A percentile compares a stretch with the other conserved stretches of the same genome.
Conservation (phyloP, 2,797 vertebrate genomes). For the Mallotus villosus region DNA sequence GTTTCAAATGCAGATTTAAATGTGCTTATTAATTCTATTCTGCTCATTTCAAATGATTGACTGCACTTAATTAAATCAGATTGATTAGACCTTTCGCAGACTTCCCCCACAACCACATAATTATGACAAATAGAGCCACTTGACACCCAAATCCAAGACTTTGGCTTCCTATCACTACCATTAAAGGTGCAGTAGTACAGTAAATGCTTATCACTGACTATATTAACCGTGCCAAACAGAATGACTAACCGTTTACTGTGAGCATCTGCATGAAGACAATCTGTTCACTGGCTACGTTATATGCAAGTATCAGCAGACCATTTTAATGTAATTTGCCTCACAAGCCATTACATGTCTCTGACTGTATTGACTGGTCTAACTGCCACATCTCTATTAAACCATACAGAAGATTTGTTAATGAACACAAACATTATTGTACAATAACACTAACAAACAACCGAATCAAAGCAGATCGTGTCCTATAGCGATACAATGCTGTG, state of each 20-base stretch:
- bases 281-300: too few species aligned
- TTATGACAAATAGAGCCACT: constrained; percentile 83
- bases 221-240: neutral
- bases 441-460: too few species aligned
- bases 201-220: neutral
- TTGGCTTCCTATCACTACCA: constrained; percentile 53
- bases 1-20: constrained; percentile 83
- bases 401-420: too few species aligned
- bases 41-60: constrained; percentile 84
- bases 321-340: too few species aligned
- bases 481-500: too few species aligned
- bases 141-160: constrained; percentile 68
- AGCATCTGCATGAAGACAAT: neutral
- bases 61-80: constrained; percentile 88
- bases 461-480: too few species aligned
- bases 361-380: too few species aligned
- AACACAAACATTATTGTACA: too few species aligned
- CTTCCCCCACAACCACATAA: constrained; percentile 82
- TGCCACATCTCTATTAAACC: too few species aligned
- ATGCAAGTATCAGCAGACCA: too few species aligned
- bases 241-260: neutral
- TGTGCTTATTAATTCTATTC: constrained; percentile 86
- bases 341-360: too few species aligned
- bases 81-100: constrained; percentile 84
- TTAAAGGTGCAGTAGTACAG: constrained; percentile 48